These are phyloP conservation scores for Paradoxurus hermaphroditus DNA, from an alignment of 2,113 vertebrate genomes.

Conservation along the genomic window DNA sequence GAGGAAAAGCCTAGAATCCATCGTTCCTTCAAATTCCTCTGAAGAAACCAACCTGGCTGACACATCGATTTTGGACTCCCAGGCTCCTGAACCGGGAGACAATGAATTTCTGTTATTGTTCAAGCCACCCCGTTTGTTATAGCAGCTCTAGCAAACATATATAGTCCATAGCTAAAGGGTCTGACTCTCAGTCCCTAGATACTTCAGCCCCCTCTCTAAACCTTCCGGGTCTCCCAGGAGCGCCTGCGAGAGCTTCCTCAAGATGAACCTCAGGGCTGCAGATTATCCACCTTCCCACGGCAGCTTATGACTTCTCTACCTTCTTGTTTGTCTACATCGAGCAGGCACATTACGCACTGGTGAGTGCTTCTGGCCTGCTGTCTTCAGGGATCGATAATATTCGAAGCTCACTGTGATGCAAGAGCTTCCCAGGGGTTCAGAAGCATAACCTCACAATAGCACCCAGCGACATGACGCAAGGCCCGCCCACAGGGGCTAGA, in stretches of 20 bases:
- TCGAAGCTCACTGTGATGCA: constrained; percentile 29
- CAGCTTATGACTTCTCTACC: not conserved
- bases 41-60: not conserved
- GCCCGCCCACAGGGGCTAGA: not conserved
- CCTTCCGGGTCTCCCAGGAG: not conserved
- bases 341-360: not conserved
- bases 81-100: not conserved
- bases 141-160: not conserved
- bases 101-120: not conserved
- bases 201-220: not conserved
- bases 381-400: constrained; percentile 6
- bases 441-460: not conserved
- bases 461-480: not conserved
- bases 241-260: not conserved
- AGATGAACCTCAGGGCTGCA: not conserved
- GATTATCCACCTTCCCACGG: not conserved
- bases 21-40: not conserved
- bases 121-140: not conserved
- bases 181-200: not conserved
- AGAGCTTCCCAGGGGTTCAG: constrained; percentile 26
- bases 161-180: not conserved
- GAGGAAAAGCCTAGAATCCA: not conserved
- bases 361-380: constrained; percentile 7
- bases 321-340: not conserved
- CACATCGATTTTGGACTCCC: not conserved